Conservation (phyloP, 2,113 vertebrate genomes). For the Python bivittatus region DNA sequence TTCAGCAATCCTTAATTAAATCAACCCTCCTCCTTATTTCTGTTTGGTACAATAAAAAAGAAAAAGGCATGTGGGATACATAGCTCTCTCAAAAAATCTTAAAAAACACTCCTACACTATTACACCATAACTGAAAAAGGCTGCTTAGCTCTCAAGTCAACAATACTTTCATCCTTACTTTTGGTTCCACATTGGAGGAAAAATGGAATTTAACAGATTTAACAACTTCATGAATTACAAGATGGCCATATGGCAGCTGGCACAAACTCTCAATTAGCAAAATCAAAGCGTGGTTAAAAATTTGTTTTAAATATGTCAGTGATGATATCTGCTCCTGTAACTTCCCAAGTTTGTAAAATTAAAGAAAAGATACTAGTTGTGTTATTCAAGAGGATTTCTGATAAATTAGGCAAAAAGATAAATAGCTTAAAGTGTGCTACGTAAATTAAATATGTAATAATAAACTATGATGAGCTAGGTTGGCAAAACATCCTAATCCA, state of each 20-base stretch:
- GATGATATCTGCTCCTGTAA: not conserved
- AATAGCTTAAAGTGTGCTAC: not conserved
- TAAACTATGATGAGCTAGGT: not conserved
- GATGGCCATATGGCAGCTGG: conserved; percentile 79
- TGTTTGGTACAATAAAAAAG: not conserved
- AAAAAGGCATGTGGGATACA: not conserved
- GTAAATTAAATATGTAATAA: not conserved
- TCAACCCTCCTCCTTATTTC: conserved; percentile 2
- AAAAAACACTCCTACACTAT: conserved; percentile 24
- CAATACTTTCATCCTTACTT: conserved; percentile 44
- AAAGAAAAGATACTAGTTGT: not conserved
- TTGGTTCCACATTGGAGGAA: conserved; percentile 50
- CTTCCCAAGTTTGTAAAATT: not conserved
- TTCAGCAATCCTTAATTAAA: conserved; percentile 1
- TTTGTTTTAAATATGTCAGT: not conserved
- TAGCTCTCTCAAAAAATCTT: conserved; percentile 12
- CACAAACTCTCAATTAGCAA: conserved; percentile 55
- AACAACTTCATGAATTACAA: conserved; percentile 78
- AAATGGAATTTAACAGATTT: conserved; percentile 52
- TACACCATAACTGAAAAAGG: not conserved
- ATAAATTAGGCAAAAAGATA: not conserved
- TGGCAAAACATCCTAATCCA: too few species aligned
- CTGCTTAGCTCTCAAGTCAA: conserved; percentile 50
- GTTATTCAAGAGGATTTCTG: not conserved
- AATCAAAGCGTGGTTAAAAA: not conserved